phyloP scores from a whole-genome alignment of 2,797 vertebrate genomes.

The Meda fulgida region DNA sequence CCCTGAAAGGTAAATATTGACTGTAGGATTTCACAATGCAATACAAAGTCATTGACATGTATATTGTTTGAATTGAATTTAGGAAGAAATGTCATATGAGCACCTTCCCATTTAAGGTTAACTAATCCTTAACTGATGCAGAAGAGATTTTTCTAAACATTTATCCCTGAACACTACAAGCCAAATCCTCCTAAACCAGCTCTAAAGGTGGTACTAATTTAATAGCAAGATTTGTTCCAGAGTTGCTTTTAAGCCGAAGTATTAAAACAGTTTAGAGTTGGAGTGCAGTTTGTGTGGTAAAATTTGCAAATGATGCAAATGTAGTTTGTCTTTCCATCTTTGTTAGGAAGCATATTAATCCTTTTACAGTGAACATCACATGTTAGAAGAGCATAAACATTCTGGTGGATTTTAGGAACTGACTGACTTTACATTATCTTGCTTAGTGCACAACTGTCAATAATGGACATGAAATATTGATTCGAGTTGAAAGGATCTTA shows the following conservation, averaged over 20 bases:
- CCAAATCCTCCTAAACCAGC: conserved; percentile 26
- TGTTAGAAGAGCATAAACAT: neutral
- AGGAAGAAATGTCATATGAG: neutral
- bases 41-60: neutral
- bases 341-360: neutral
- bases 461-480: neutral
- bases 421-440: neutral
- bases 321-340: conserved; percentile 6
- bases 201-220: conserved; percentile 49
- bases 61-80: conserved; percentile 2
- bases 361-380: neutral
- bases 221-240: conserved; percentile 52
- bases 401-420: neutral
- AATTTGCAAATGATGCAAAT: conserved; percentile 10
- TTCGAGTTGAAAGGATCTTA: neutral
- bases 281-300: neutral
- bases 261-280: conserved; percentile 18
- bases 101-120: conserved; percentile 23
- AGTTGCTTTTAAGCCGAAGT: conserved; percentile 26
- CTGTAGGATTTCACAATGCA: neutral
- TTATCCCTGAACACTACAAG: conserved; percentile 16
- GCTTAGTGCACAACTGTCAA: neutral
- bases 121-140: conserved; percentile 19
- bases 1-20: conserved; percentile 24
- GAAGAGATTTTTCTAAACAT: conserved; percentile 17